Conservation (phyloP, 2,888 invertebrate genomes). For the Machimus rusticus region DNA sequence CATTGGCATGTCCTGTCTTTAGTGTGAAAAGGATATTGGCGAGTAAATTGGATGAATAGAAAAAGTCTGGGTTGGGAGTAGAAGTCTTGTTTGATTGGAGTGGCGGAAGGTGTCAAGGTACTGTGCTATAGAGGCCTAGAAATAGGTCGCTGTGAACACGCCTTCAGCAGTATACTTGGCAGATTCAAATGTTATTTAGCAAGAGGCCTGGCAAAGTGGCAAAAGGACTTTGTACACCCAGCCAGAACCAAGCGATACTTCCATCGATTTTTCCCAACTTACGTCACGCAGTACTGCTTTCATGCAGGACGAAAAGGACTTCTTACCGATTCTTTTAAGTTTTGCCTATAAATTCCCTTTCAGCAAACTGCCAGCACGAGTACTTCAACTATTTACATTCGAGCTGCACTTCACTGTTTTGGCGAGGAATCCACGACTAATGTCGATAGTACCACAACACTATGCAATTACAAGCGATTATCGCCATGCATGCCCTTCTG, state of each 20-base stretch:
- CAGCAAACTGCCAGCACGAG: neutral
- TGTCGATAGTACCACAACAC: neutral
- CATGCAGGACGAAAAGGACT: neutral
- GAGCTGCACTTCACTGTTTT: neutral
- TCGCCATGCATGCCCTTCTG: neutral
- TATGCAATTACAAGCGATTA: neutral
- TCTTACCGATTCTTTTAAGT: neutral
- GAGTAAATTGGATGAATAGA: neutral
- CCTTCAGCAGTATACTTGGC: neutral
- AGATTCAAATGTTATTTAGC: neutral
- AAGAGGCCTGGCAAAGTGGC: neutral
- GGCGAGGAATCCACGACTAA: neutral
- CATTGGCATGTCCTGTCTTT: neutral
- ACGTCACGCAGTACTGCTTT: conserved; percentile 4
- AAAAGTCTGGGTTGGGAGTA: neutral
- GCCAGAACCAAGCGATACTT: neutral
- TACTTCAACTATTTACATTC: neutral
- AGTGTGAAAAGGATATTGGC: neutral
- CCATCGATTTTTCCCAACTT: conserved; percentile 36
- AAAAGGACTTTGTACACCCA: conserved; percentile 1
- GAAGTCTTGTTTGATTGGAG: neutral
- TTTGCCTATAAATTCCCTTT: neutral
- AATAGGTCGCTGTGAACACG: neutral
- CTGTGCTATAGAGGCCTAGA: neutral
- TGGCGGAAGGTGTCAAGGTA: neutral